Evolutionary conservation across 2,888 invertebrate species (phyloP), one percentile per base, ranked within the genome.

Genomic region (Acholoe squamosa): DNA sequence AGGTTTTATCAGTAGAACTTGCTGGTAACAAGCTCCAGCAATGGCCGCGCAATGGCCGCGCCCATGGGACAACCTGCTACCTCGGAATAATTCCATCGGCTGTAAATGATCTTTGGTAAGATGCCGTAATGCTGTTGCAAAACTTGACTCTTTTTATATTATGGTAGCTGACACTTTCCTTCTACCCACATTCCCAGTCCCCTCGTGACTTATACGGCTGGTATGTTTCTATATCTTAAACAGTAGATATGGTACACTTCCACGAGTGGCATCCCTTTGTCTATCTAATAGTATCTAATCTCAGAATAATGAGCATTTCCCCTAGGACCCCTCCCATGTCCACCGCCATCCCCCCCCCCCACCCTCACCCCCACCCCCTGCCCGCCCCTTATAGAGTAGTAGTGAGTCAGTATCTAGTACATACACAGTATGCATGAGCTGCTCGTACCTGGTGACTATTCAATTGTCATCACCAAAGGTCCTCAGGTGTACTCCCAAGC

Each of bases 341-440:
- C 61, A n/a, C 61, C n/a, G n/a, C n/a, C n/a, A n/a, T n/a, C n/a
- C 61, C 61, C 61, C 61, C 25, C 14, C 61, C 61, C 61, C 25
- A 25, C 61, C 61, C n/a, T 14, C 61, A 22, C 5, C 61, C 61
- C 61, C 61, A 5, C 61, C 61, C 61, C 61, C 25, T 19, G 10
- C 61, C 61, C 14, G 5, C 61, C 61, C 61, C 14, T 25, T n/a
- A n/a, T n/a, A 14, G 54, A 54, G 54, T 54, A 19, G 61, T 19
- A 61, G 7, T 61, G 61, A 61, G 61, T 61, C 61, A 61, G 61
- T 61, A 19, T 3, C 61, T n/a, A 14, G 54, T 19, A 10, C 61
- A n/a, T 61, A 19, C 61, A 19, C 61, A 61, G 61, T 61, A 61
- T 61, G 61, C 19, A 61, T 61, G 61, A 61, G 61, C 61, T n/a